These are phyloP conservation scores for Protonemura montana DNA, from an alignment of 2,888 invertebrate species.

Conservation along the genomic window DNA sequence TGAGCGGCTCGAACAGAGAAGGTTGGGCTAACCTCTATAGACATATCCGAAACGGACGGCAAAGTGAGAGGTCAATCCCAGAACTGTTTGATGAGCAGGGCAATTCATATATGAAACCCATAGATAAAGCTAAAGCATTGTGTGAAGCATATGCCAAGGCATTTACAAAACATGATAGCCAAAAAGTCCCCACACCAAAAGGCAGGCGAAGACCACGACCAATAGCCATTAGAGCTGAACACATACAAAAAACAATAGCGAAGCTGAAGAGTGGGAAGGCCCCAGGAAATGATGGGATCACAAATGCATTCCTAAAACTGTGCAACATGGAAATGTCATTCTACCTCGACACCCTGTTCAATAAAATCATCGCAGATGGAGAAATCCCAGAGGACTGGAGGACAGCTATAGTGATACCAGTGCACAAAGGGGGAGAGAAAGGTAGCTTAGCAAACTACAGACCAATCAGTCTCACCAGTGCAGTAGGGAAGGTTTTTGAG, in stretches of 20 bases:
- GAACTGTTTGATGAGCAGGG: not conserved
- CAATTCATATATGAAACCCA: not conserved
- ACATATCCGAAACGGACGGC: not conserved
- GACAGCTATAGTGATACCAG: not conserved
- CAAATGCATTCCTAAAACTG: slow-evolving; percentile 13
- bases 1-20: not conserved
- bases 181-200: too few species aligned
- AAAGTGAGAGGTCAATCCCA: not conserved
- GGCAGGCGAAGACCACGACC: not conserved
- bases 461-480: not conserved
- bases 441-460: not conserved
- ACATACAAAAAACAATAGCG: not conserved
- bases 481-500: not conserved
- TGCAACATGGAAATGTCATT: not conserved
- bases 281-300: too few species aligned
- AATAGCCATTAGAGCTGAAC: not conserved
- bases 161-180: too few species aligned
- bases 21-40: not conserved
- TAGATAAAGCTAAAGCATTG: not conserved
- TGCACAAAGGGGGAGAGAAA: slow-evolving; percentile 9
- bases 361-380: not conserved
- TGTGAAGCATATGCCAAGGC: not conserved
- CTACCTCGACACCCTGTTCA: slow-evolving; percentile 3
- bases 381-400: not conserved
- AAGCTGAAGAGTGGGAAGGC: slow-evolving; percentile 15